Evolutionary conservation across 2,888 invertebrate genomes (phyloP), one percentile per base, ranked within the genome.

Genomic region (Hypolimnas misippus): DNA sequence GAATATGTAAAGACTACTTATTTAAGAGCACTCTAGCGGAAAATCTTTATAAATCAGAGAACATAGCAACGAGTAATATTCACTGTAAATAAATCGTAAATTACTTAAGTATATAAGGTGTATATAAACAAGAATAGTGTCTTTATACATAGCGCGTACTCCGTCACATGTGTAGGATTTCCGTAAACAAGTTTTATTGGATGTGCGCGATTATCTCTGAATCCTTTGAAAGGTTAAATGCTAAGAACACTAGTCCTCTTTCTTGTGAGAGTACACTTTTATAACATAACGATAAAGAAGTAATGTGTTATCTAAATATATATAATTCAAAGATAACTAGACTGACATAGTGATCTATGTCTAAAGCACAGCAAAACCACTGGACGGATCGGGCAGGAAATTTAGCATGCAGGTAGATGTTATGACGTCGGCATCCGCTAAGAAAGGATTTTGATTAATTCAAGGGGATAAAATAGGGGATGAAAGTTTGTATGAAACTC

Each of bases 161-260:
- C 3, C 46, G 46, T 46, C 12, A 19, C n/a, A 21, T 49, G 50
- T 33, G 54, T 40, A 21, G 55, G 50, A 56, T 55, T 55, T 51
- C 61, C 55, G 56, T 61, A 61, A 31, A 50, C 55, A 56, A 33
- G 50, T 61, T 42, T 61, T 50, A 61, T 61, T 61, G 61, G 42
- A 55, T 61, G n/a, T 35, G 33, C 42, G 44, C 51, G 62, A 62
- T 56, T 56, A 52, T 56, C 51, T 53, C 49, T 16, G 60, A 60
- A 62, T 56, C 44, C 62, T 62, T 62, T 51, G 31, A 62, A 62
- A 62, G 51, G 56, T 62, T 56, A 51, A 54, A 19, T 16, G 46
- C 38, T 59, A 53, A 59, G 21, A 21, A 29, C 19, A 5, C 8
- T 12, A 33, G 21, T n/a, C 12, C 14, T 38, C 52, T 53, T 35